Evolutionary conservation across 1,140 invertebrate genomes (phyloP).

Genomic region (Bradysia coprophila): DNA sequence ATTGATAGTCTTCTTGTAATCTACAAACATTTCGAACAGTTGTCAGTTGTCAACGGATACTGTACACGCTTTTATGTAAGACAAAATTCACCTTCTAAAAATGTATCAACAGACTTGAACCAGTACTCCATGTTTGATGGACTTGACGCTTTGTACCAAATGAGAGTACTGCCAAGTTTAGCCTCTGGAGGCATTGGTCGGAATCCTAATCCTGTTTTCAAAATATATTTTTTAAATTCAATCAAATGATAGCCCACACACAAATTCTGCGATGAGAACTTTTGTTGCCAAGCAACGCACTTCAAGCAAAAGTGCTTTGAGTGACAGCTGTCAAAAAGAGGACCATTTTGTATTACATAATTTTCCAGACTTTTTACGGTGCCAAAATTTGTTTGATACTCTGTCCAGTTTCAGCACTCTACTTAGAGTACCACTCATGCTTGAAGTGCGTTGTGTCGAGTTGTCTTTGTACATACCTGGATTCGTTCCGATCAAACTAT

Average conservation of each 20-base stretch:
- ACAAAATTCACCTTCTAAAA: constrained; percentile 42
- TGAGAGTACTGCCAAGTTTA: constrained; percentile 83
- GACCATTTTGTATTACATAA: no score
- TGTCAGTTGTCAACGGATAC: not conserved
- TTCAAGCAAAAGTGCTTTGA: no score
- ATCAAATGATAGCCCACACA: no score
- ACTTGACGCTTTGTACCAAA: constrained; percentile 75
- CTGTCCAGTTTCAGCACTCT: no score
- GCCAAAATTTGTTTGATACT: no score
- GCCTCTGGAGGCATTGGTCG: constrained; percentile 73
- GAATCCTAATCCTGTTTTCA: constrained; percentile 93
- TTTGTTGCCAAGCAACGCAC: no score
- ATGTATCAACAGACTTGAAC: constrained; percentile 51
- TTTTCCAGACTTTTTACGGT: no score
- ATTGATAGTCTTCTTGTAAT: not conserved
- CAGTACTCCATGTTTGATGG: constrained; percentile 61
- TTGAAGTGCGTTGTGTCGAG: no score
- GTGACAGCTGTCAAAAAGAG: no score
- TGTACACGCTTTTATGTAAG: not conserved
- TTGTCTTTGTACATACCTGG: constrained; percentile 56
- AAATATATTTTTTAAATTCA: no score
- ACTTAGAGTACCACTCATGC: no score
- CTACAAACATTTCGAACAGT: not conserved
- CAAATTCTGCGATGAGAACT: no score
- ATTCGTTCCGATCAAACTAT: constrained; percentile 76